These are phyloP conservation scores for Nomada fabriciana DNA, from an alignment of 2,888 invertebrate species.

Conservation along the genomic window DNA sequence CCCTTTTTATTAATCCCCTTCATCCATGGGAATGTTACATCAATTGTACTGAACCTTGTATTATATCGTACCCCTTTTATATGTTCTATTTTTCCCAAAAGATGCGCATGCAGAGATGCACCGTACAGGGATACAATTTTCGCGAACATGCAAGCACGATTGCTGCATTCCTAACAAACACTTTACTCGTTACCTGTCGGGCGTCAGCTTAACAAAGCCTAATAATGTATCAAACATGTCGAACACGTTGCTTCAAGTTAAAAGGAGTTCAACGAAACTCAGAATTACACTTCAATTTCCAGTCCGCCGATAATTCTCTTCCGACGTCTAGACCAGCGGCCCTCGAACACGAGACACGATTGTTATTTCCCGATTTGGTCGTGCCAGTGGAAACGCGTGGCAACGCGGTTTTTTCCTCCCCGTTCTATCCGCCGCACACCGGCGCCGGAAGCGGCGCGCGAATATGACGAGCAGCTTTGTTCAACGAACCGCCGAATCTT, in stretches of 20 bases:
- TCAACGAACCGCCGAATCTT: conserved; percentile 58
- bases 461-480: conserved; percentile 49
- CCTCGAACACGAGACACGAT: neutral
- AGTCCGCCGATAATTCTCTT: neutral
- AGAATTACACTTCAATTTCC: neutral
- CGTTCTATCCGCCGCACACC: neutral
- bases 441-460: conserved; percentile 17
- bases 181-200: too few species aligned
- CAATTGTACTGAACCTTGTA: too few species aligned
- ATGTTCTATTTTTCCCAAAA: too few species aligned
- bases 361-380: conserved; percentile 39
- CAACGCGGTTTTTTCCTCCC: neutral
- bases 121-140: too few species aligned
- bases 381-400: neutral
- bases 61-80: too few species aligned
- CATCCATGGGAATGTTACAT: too few species aligned
- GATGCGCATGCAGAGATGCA: too few species aligned
- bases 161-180: too few species aligned
- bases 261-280: neutral
- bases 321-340: conserved; percentile 19
- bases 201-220: too few species aligned
- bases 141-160: too few species aligned
- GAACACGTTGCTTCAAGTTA: neutral
- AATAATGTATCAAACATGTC: neutral
- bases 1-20: too few species aligned